phyloP scores from a whole-genome alignment of 1,140 invertebrate species.

The Rhagoletis zephyria region DNA sequence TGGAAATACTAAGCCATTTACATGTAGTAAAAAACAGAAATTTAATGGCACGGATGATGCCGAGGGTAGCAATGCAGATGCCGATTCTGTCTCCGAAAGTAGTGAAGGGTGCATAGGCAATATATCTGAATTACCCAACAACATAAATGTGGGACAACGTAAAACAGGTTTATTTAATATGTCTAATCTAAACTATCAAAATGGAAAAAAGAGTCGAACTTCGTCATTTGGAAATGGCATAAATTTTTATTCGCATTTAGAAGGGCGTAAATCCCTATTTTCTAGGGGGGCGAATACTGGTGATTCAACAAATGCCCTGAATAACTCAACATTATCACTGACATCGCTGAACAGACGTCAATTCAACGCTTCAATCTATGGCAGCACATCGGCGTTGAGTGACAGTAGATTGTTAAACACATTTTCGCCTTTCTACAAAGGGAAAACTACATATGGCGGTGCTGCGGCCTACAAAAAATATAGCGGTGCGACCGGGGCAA shows the following conservation, averaged over 20 bases:
- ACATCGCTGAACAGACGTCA: constrained; percentile 64
- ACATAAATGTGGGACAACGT: background rate
- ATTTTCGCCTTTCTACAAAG: constrained; percentile 84
- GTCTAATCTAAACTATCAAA: constrained; percentile 54
- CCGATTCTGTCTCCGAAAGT: constrained; percentile 52
- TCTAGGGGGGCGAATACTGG: constrained; percentile 22
- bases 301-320: constrained; percentile 51
- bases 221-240: constrained; percentile 62
- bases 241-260: constrained; percentile 68
- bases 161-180: constrained; percentile 60
- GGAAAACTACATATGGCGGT: constrained; percentile 86
- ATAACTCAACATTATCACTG: constrained; percentile 69
- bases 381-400: constrained; percentile 70
- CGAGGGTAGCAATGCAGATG: constrained; percentile 12
- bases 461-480: constrained; percentile 78
- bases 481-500: constrained; percentile 58
- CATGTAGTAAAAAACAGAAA: constrained; percentile 15
- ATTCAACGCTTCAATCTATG: constrained; percentile 71
- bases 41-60: constrained; percentile 4
- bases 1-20: background rate
- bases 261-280: constrained; percentile 69
- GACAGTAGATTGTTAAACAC: constrained; percentile 69
- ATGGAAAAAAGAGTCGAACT: constrained; percentile 50
- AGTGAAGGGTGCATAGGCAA: constrained; percentile 48
- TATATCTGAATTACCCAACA: constrained; percentile 21